Base-by-base conservation (phyloP, 2,113 vertebrate species). In the Picathartes gymnocephalus region DNA sequence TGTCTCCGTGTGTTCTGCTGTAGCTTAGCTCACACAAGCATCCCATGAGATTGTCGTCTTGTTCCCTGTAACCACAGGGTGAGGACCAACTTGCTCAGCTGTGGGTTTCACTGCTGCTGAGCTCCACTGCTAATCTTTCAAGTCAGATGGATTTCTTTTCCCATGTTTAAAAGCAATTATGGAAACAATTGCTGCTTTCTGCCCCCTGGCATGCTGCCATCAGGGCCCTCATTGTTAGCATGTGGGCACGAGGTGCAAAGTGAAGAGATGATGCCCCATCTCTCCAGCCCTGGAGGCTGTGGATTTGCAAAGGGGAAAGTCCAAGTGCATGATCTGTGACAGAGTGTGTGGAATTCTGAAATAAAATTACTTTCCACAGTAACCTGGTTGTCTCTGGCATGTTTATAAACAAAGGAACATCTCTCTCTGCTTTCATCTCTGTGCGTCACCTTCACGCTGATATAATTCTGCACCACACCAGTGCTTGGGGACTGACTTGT, bases 341-440 rank as follows among this genome's bases (percentile, higher is more conserved):
- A 60, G 83, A 88, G 61, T 85, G 88, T 0, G 81, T 97, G 94
- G 82, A 91, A 91, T 93, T 86, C 93, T 80, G 62, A 94, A 97
- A 97, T 97, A 97, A 97, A 97, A 81, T 24, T 8, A 92, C 93
- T 96, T 94, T 96, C 95, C 94, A 93, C 86, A 56, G 61, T 84
- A 78, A 45, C 40, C 22, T 70, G 51, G 3, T 40, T 93, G 86
- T 91, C 58, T 86, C 61, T 57, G 40, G 21, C 56, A 66, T 70
- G 66, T 94, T 88, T 92, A 56, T 82, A 86, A 92, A 86, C 58
- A 62, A 64, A 78, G 64, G 28, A 74, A 21, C 3, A 1, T 54
- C 33, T 66, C 51, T 76, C 33, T 70, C 40, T 57, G 45, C 37
- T 88, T 62, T 66, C 56, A 54, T 61, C 28, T 76, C 0, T 0